Percentiles rank a stretch among this genome's conserved stretches.
Conservation (phyloP, 2,888 invertebrate genomes). For the Amaurobius ferox region DNA sequence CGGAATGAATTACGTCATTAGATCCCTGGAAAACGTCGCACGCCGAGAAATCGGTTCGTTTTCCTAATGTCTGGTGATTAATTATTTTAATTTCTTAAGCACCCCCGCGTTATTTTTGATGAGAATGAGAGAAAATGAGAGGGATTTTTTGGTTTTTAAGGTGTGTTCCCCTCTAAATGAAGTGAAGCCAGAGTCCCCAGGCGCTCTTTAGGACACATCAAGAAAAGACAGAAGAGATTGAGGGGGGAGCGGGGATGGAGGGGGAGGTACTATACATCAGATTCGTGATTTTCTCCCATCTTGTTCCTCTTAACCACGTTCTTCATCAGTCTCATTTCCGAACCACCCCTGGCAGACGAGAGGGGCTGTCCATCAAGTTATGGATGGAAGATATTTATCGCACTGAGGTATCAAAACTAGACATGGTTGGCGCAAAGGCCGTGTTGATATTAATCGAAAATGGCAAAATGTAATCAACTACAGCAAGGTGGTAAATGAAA, state of each 20-base stretch:
- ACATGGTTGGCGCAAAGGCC: too few species aligned
- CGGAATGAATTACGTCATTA: conserved; percentile 55
- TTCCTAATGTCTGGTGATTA: conserved; percentile 72
- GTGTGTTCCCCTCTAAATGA: conserved; percentile 46
- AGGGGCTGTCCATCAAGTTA: conserved; percentile 37
- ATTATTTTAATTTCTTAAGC: conserved; percentile 69
- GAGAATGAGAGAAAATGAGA: conserved; percentile 60
- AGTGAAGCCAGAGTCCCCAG: conserved; percentile 56
- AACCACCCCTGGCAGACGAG: conserved; percentile 21
- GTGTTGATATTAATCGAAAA: too few species aligned
- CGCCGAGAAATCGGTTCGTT: conserved; percentile 64
- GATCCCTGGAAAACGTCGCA: conserved; percentile 51
- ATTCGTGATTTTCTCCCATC: conserved; percentile 70
- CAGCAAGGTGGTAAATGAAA: too few species aligned
- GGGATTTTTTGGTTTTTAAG: conserved; percentile 40
- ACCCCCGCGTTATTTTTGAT: conserved; percentile 60
- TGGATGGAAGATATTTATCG: neutral
- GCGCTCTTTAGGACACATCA: conserved; percentile 63
- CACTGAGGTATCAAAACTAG: neutral
- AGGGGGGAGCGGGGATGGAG: conserved; percentile 12
- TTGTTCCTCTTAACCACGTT: conserved; percentile 69
- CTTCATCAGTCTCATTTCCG: conserved; percentile 71
- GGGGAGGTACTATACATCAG: conserved; percentile 46
- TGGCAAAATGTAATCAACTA: too few species aligned
- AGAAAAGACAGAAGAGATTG: conserved; percentile 54